Conservation (phyloP, 2,797 vertebrate genomes). For the Schizopygopsis malacanthus region DNA sequence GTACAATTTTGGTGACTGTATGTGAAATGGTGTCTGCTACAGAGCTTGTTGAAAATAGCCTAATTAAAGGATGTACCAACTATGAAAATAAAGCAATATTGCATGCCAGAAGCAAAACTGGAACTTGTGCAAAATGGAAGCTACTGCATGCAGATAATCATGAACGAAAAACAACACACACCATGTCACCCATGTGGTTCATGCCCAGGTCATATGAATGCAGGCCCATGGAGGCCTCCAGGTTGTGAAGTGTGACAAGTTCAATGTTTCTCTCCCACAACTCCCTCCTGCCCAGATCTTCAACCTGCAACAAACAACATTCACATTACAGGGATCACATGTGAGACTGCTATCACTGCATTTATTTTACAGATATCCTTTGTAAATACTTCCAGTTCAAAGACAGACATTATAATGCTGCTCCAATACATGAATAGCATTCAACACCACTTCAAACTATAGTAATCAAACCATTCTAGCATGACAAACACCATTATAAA, state of each 20-base stretch:
- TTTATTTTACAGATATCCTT: background rate
- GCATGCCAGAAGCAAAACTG: background rate
- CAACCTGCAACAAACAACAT: constrained; percentile 70
- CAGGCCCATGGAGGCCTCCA: constrained; percentile 89
- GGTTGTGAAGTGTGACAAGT: constrained; percentile 86
- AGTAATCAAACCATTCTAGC: background rate
- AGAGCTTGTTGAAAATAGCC: background rate
- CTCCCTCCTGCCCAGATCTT: constrained; percentile 76
- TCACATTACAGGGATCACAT: background rate
- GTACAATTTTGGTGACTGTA: background rate
- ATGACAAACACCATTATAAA: background rate
- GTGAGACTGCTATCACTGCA: background rate
- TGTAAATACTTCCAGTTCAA: background rate
- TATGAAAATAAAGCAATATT: background rate
- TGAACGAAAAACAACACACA: constrained; percentile 54
- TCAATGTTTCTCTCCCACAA: constrained; percentile 90
- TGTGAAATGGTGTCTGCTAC: background rate
- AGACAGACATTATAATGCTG: background rate
- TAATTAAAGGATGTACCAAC: background rate
- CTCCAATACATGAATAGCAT: background rate
- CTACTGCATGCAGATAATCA: background rate
- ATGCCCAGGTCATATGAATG: constrained; percentile 86
- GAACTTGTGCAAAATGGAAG: background rate
- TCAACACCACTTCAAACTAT: background rate
- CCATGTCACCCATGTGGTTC: constrained; percentile 91